Evolutionary conservation across 2,113 vertebrate species (phyloP), one percentile per base, ranked within the genome.

Genomic region (Crotalus tigris): DNA sequence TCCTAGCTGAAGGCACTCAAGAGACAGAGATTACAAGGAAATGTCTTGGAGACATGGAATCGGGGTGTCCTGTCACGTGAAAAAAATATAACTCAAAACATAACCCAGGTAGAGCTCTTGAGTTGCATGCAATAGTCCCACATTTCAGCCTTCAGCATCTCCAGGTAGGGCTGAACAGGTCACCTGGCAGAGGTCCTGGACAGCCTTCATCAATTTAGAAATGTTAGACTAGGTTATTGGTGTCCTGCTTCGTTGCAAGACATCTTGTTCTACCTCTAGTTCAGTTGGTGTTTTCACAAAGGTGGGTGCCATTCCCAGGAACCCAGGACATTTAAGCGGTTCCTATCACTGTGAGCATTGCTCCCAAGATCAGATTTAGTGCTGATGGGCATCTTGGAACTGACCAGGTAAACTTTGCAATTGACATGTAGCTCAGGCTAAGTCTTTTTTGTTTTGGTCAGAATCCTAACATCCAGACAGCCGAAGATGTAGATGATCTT

Each of bases 401-500:
- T 15, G 2, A 75, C 3, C 64, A n/a, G 2, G 49, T 87, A 53
- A 75, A 17, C n/a, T 75, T 39, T 75, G 75, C 75, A 81, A 81
- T 26, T 3, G 26, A 51, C 15, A 51, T 1, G 29, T 10, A 1
- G 19, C 24, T 26, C 49, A 75, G 0, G 0, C 92, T 59, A 39
- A 55, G 23, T 91, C 23, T 51, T 64, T 57, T 94, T 24, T 95
- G 86, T 9, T 93, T 3, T 44, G 92, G 96, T 87, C 95, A 99
- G 99, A 98, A 94, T 10, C 89, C 95, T 0, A 96, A 97, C 90
- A 85, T 98, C 92, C 96, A 96, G 93, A 97, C 92, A 26, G 90
- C 95, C 46, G 92, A 96, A 24, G 98, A 98, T 11, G 94, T 99
- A 75, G 97, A 98, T 23, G 95, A 97, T 0, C 96, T 99, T 19